A percentile compares a stretch with the other conserved stretches of the same genome.
Evolutionary conservation across 2,888 invertebrate genomes (phyloP).

Genomic region (Hypercompe scribonia): DNA sequence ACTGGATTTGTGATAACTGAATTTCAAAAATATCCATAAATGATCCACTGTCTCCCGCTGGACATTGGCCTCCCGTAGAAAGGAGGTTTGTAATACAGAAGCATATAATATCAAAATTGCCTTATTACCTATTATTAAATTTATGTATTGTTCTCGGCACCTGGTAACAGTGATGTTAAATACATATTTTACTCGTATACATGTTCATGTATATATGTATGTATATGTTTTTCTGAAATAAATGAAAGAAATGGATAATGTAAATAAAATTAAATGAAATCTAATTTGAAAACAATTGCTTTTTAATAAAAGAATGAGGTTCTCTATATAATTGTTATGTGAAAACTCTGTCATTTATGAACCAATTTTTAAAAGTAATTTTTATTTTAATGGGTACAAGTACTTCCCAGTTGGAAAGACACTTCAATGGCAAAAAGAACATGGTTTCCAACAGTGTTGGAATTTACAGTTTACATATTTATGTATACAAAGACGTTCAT

Average conservation of each 20-base stretch:
- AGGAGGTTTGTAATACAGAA: background rate
- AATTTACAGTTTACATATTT: background rate
- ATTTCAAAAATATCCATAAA: constrained; percentile 6
- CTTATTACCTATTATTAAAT: background rate
- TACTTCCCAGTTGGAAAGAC: no score
- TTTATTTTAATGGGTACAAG: no score
- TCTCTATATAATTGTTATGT: no score
- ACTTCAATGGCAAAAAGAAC: background rate
- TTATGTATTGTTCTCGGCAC: background rate
- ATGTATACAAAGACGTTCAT: background rate
- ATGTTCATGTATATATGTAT: background rate
- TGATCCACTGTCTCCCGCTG: no score
- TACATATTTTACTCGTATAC: background rate
- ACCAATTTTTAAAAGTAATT: no score
- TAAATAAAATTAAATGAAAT: no score
- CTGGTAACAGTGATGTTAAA: background rate
- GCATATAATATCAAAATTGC: background rate
- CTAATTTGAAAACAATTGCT: no score
- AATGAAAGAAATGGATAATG: background rate
- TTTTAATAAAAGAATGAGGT: no score
- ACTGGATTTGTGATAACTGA: constrained; percentile 17
- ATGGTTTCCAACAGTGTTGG: background rate
- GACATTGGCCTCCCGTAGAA: no score
- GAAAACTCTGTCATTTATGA: no score
- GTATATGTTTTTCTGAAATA: background rate